A percentile compares a stretch with the other conserved stretches of the same genome.
Evolutionary conservation across 2,113 vertebrate genomes (phyloP).

Genomic region (Ciconia boyciana): DNA sequence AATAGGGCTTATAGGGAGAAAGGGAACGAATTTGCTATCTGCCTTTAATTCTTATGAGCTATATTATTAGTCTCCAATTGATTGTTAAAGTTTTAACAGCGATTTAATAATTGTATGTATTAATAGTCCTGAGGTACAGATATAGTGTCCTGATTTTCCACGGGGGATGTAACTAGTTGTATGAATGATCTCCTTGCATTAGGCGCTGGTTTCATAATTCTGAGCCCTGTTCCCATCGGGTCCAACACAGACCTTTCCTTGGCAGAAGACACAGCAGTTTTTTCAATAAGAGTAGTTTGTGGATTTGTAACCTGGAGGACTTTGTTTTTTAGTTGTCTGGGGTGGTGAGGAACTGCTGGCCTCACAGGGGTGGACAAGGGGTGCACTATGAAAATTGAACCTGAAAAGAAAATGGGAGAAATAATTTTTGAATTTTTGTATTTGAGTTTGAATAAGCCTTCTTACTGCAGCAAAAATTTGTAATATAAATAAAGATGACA

Average conservation of each 20-base stretch:
- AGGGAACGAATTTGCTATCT: background rate
- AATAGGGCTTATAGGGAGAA: background rate
- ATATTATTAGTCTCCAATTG: background rate
- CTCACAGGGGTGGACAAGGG: background rate
- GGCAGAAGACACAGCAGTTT: background rate
- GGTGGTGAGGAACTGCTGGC: fast-evolving
- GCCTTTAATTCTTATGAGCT: background rate
- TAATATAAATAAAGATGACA: background rate
- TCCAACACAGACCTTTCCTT: background rate
- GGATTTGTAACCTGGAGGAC: background rate
- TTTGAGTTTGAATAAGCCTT: background rate
- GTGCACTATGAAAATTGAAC: background rate
- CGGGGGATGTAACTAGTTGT: background rate
- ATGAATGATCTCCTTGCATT: background rate
- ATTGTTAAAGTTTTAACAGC: background rate
- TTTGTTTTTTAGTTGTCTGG: background rate
- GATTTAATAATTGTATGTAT: background rate
- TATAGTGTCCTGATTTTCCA: background rate
- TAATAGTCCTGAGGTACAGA: background rate
- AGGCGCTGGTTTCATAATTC: background rate
- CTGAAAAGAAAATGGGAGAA: background rate
- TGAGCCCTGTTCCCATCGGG: background rate
- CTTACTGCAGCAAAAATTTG: background rate
- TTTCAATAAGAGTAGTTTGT: background rate
- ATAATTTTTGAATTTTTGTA: background rate